Conservation (phyloP, 2,113 vertebrate species). For the Cryptomyrus ogoouensis region DNA sequence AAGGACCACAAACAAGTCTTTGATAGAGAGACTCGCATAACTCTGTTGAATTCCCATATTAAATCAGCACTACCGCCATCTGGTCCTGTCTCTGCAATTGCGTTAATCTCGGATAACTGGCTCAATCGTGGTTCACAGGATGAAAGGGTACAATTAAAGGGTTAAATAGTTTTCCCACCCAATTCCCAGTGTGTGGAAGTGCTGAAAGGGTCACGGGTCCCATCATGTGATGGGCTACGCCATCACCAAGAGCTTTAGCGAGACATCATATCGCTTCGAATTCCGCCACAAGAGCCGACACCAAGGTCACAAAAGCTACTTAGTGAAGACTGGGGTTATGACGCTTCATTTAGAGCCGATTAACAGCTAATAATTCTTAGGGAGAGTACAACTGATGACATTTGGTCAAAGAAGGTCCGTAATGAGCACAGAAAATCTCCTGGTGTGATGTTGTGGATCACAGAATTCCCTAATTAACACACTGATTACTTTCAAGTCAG, state of each 20-base stretch:
- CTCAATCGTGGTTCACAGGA: conserved; percentile 50
- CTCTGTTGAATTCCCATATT: neutral
- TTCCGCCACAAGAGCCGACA: conserved; percentile 42
- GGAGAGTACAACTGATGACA: conserved; percentile 50
- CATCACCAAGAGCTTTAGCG: conserved; percentile 29
- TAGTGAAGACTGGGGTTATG: conserved; percentile 49
- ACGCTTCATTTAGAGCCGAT: conserved; percentile 54
- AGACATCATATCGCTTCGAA: conserved; percentile 63
- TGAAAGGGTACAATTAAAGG: conserved; percentile 54
- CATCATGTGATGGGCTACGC: conserved; percentile 53
- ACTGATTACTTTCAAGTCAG: conserved; percentile 14
- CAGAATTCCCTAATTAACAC: neutral
- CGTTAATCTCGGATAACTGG: conserved; percentile 44
- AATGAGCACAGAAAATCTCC: conserved; percentile 53
- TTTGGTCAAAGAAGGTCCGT: conserved; percentile 51
- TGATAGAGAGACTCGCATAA: too few relatives aligned
- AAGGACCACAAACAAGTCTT: neutral
- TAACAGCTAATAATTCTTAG: conserved; percentile 63
- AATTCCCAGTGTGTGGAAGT: conserved; percentile 50
- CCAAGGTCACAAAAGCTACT: conserved; percentile 58
- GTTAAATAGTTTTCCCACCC: conserved; percentile 48
- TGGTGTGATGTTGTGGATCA: neutral
- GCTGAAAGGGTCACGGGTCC: conserved; percentile 41
- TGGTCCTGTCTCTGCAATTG: conserved; percentile 18
- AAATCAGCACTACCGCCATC: neutral